These are phyloP conservation scores for Calidris pugnax DNA, from an alignment of 2,113 vertebrate species.

Conservation along the genomic window DNA sequence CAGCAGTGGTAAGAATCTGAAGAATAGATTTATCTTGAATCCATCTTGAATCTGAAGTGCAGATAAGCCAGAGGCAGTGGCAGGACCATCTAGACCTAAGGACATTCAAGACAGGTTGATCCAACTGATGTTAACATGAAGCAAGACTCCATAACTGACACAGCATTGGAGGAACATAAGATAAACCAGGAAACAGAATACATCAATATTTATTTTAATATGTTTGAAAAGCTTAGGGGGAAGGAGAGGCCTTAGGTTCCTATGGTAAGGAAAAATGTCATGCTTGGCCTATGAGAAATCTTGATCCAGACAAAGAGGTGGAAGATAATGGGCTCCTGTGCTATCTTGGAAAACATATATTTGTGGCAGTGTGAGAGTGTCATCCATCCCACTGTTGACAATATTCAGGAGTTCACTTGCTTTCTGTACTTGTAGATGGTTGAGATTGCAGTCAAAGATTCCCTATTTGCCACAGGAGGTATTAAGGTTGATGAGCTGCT, in stretches of 20 bases:
- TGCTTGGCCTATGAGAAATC: background rate
- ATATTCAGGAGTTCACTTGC: background rate
- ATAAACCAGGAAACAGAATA: background rate
- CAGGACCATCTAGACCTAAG: background rate
- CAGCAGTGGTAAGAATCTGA: background rate
- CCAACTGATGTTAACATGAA: background rate
- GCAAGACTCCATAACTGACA: background rate
- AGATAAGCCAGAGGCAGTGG: background rate
- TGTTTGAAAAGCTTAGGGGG: background rate
- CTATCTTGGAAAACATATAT: background rate
- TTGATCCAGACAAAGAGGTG: background rate
- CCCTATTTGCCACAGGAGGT: background rate
- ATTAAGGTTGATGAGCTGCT: constrained; percentile 4
- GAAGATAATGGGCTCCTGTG: background rate
- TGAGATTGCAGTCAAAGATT: background rate
- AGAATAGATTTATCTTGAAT: background rate
- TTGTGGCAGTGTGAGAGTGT: background rate
- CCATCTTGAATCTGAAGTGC: background rate
- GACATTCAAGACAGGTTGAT: background rate
- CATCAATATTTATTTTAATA: background rate
- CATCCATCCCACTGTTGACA: background rate
- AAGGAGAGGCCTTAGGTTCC: background rate
- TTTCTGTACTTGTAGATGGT: background rate
- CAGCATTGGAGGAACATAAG: background rate
- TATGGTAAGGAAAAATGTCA: background rate